Evolutionary conservation across 2,113 vertebrate species (phyloP).

Genomic region (Cervus canadensis): DNA sequence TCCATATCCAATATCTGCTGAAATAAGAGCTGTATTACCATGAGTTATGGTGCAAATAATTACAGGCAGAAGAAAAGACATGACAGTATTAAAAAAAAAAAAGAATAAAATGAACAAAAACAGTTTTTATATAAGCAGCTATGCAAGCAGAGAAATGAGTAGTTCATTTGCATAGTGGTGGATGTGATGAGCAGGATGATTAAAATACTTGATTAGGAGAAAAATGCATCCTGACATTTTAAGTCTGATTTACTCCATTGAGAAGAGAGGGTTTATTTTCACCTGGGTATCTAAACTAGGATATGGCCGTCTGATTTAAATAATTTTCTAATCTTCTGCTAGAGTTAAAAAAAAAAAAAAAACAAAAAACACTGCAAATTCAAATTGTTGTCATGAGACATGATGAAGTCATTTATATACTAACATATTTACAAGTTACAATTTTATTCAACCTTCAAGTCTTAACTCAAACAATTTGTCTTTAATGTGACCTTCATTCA

Average conservation of each 20-base stretch:
- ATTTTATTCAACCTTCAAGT: not conserved
- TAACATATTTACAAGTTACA: not conserved
- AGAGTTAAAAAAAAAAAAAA: not conserved
- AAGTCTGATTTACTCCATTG: not conserved
- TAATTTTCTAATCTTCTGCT: not conserved
- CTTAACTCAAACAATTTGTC: not conserved
- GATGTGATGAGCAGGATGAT: not conserved
- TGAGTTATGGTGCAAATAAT: not conserved
- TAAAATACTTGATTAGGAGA: not conserved
- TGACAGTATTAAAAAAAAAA: not conserved
- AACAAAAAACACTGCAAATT: not conserved
- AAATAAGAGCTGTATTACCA: not conserved
- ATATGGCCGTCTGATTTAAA: not conserved
- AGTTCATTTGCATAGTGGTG: not conserved
- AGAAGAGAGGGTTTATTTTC: not conserved
- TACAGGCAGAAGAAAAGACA: not conserved
- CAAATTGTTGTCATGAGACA: not conserved
- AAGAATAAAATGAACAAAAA: not conserved
- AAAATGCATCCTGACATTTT: constrained; percentile 7
- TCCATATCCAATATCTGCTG: not conserved
- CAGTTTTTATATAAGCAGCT: not conserved
- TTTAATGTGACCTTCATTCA: not conserved
- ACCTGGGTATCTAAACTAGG: not conserved
- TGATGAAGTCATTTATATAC: not conserved
- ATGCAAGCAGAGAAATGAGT: not conserved